Conservation (phyloP, 2,113 vertebrate species). For the Notechis scutatus region DNA sequence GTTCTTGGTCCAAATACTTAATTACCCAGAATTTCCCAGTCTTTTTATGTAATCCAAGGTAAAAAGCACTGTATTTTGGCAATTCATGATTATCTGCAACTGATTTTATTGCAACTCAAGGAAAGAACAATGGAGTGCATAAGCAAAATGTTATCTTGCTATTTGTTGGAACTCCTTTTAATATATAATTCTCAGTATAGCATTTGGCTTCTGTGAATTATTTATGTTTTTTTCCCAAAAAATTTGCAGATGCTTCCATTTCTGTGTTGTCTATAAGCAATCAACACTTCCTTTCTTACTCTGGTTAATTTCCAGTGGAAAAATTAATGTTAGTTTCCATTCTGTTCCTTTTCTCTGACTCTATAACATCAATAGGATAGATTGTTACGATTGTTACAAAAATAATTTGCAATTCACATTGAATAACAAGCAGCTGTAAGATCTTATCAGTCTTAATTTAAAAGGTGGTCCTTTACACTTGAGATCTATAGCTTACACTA, state of each 20-base stretch:
- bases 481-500: neutral
- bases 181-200: neutral
- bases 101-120: neutral
- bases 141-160: neutral
- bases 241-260: conserved; percentile 2
- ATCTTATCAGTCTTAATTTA: neutral
- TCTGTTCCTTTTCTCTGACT: neutral
- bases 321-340: conserved; percentile 13
- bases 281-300: neutral
- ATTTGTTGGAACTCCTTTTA: neutral
- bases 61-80: neutral
- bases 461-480: neutral
- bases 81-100: neutral
- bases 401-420: neutral
- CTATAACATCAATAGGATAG: neutral
- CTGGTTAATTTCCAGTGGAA: conserved; percentile 6
- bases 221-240: conserved; percentile 4
- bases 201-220: conserved; percentile 1
- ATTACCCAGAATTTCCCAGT: neutral
- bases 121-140: neutral
- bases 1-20: neutral
- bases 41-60: neutral
- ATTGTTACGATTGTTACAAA: neutral
- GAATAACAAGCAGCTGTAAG: neutral
- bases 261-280: neutral